A percentile compares a stretch with the other conserved stretches of the same genome.
Evolutionary conservation across 2,888 invertebrate genomes (phyloP).

Genomic region (Acleris emargana): DNA sequence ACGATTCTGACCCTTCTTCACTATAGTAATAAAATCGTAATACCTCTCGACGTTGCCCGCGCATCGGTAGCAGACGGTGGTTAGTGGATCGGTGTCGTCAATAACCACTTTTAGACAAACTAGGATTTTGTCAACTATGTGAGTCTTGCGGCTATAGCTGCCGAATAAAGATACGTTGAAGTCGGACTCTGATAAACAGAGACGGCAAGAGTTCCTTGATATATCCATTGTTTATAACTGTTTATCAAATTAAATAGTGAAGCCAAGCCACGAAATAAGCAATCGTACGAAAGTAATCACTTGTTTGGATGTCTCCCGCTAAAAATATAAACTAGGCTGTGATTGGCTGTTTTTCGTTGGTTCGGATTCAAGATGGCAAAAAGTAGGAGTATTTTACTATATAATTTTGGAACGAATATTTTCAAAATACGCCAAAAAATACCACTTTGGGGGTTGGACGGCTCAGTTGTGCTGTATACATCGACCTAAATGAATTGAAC

Average conservation of each 20-base stretch:
- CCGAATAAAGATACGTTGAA: constrained; percentile 70
- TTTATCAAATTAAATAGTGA: constrained; percentile 22
- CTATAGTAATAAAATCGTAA: constrained; percentile 61
- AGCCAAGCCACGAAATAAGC: background rate
- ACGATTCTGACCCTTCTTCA: constrained; percentile 64
- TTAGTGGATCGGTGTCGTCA: constrained; percentile 62
- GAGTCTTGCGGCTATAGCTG: constrained; percentile 59
- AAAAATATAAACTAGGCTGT: constrained; percentile 38
- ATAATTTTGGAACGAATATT: constrained; percentile 19
- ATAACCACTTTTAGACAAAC: constrained; percentile 66
- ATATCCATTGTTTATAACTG: constrained; percentile 57
- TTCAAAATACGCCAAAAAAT: constrained; percentile 51
- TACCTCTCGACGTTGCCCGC: constrained; percentile 68
- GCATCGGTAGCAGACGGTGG: constrained; percentile 71
- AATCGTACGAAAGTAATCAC: background rate
- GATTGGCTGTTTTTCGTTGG: constrained; percentile 40
- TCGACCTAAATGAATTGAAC: constrained; percentile 29
- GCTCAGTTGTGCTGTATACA: constrained; percentile 68
- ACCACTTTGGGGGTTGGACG: constrained; percentile 75
- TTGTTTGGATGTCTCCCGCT: constrained; percentile 44
- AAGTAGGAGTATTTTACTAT: constrained; percentile 31
- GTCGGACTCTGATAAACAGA: constrained; percentile 68
- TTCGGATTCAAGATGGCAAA: constrained; percentile 29
- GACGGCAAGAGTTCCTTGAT: constrained; percentile 63
- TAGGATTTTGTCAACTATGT: constrained; percentile 67